Base-by-base conservation (phyloP, 64 coral and sea anemone genomes). In the Porites lutea region DNA sequence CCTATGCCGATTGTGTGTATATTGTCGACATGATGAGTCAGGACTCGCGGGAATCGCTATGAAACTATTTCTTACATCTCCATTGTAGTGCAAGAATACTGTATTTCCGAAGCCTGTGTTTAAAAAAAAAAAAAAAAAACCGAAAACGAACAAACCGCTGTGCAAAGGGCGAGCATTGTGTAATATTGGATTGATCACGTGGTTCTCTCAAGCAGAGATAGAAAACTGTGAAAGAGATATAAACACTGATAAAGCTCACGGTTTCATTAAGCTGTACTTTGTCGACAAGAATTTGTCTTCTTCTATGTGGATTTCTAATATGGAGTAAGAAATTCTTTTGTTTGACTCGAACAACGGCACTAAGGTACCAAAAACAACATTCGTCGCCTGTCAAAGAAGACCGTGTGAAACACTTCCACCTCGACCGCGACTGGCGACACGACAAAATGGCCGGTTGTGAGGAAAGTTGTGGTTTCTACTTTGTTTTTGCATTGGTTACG, bases 401-500 rank as follows among this genome's bases (percentile, higher is more conserved):
- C 10, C 10, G 6, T 13, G 15, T 46, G 48, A 37, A 37, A 37
- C 27, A 37, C 27, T 44, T 21, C 20, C 46, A 43, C 13, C 15
- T 50, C 20, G 81, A 46, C 11, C 4, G 9, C 5, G 62, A 83
- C 60, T 83, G 50, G 27, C 43, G 18, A 67, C 44, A 83, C 61
- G 81, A 75, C 86, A 76, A 67, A 54, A 96, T 96, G 95, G 88
- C 77, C 13, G 79, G 95, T 54, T 93, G 88, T 60, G 95, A 90
- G 75, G 95, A 96, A 75, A 96, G 91, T 21, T 96, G 95, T 65
- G 91, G 95, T 0, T 96, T 96, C 61, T 96, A 96, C 75, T 93
- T 96, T 27, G 85, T 96, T 49, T 96, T 96, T 22, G 91, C 91
- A 3, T 50, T 96, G 18, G 82, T 96, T 66, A 96, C 95, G 13